Evolutionary conservation across 2,888 invertebrate genomes (phyloP).

Genomic region (Sarcophaga rosellei): DNA sequence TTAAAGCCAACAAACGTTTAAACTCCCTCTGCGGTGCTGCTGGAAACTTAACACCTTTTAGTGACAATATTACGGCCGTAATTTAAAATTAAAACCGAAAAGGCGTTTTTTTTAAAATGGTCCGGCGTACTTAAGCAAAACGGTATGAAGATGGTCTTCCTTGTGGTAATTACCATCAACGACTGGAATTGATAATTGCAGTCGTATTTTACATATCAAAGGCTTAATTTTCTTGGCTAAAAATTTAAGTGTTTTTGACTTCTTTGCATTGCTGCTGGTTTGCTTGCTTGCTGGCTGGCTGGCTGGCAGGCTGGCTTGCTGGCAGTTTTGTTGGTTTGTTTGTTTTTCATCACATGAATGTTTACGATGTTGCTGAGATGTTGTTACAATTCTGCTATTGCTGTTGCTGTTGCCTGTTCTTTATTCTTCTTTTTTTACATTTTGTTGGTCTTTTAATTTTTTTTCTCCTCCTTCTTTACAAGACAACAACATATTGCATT

Average conservation of each 20-base stretch:
- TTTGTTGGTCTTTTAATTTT: background rate
- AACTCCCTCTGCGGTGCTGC: background rate
- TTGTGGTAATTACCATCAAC: slow-evolving; percentile 20
- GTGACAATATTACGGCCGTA: slow-evolving; percentile 32
- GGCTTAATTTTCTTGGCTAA: slow-evolving; percentile 47
- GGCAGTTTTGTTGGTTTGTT: too few species aligned
- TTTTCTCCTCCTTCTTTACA: background rate
- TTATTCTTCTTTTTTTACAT: slow-evolving; percentile 27
- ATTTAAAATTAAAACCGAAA: slow-evolving; percentile 24
- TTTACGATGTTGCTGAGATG: slow-evolving; percentile 27
- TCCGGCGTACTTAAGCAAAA: background rate
- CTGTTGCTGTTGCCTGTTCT: slow-evolving; percentile 10
- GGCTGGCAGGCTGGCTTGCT: background rate
- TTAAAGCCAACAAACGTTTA: background rate
- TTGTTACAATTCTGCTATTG: slow-evolving; percentile 4
- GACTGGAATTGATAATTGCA: slow-evolving; percentile 33
- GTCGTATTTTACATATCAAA: slow-evolving; percentile 55
- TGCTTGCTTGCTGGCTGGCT: background rate
- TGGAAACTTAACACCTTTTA: slow-evolving; percentile 28
- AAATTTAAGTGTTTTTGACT: slow-evolving; percentile 36
- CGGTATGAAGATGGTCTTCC: background rate
- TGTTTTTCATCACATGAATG: background rate
- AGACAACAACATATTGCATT: slow-evolving; percentile 54
- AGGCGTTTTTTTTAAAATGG: background rate
- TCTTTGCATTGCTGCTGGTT: slow-evolving; percentile 5